Percentiles rank a stretch among this genome's conserved stretches.
Conservation (phyloP, 2,113 vertebrate genomes). For the Laterallus jamaicensis region DNA sequence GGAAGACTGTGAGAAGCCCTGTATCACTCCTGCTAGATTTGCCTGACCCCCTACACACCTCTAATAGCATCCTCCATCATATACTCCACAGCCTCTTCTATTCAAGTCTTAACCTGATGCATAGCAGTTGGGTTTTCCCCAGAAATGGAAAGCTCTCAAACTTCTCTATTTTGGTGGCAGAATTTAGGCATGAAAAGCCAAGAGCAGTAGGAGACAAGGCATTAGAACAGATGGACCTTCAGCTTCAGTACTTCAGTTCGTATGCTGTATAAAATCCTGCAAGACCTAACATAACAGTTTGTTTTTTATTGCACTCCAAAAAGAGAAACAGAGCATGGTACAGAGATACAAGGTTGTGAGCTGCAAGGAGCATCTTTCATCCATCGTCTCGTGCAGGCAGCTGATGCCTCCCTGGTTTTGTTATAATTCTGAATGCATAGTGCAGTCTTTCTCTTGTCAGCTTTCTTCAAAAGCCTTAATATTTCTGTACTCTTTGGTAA, state of each 20-base stretch:
- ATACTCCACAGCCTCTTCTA: neutral
- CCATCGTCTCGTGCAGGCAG: neutral
- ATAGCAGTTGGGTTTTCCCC: neutral
- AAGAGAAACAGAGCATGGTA: neutral
- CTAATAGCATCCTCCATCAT: neutral
- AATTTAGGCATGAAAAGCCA: constrained; percentile 1
- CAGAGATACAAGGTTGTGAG: neutral
- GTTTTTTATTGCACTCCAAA: neutral
- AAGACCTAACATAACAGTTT: neutral
- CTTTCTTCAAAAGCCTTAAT: neutral
- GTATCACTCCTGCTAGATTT: neutral
- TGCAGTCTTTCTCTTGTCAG: neutral
- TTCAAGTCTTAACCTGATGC: neutral
- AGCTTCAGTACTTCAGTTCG: neutral
- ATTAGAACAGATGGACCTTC: constrained; percentile 32
- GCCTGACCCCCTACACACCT: fast-evolving
- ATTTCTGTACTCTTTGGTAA: neutral
- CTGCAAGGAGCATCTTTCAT: neutral
- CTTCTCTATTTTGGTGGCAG: neutral
- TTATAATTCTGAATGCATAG: neutral
- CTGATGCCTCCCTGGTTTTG: neutral
- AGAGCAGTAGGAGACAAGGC: neutral
- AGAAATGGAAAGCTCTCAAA: neutral
- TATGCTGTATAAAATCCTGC: neutral
- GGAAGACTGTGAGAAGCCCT: fast-evolving